Evolutionary conservation across 2,797 vertebrate genomes (phyloP), one percentile per base, ranked within the genome.

Genomic region (Malacoraja senta): DNA sequence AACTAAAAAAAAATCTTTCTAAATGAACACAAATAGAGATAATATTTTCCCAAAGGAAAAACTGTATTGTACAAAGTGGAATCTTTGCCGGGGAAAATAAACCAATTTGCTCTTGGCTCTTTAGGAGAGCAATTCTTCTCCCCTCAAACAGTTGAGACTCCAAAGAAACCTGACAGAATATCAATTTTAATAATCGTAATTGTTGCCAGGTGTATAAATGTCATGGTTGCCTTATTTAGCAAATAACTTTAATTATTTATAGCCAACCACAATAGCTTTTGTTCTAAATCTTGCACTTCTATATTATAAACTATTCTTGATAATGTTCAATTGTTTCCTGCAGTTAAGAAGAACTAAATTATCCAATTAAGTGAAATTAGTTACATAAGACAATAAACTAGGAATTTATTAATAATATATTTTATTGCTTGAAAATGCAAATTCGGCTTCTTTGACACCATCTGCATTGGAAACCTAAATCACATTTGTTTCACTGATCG

Each of bases 111-210:
- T 88, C n/a, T 68, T 10, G 84, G 63, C 84, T 88, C 53, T 2
- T 53, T 84, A 7, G 53, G 81, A 53, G 58, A 84, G 81, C 26
- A 61, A 24, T 53, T 84, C n/a, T 35, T 21, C 63, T 88, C 84
- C 65, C 84, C n/a, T 10, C 61, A 88, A 63, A 35, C 63, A 88
- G 84, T 35, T 88, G 84, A 9, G 84, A 88, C 61, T 68, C 84
- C 9, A 88, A 74, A 88, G 15, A 88, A 68, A 68, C 32, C 15
- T 61, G 58, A 84, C 10, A 12, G 44, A 19, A 65, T 86, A 61
- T 35, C 63, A 88, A 65, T 35, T 68, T 21, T 88, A 88, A 68
- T 88, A 68, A 88, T 68, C 63, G 17, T 68, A 88, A 88, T 88
- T 88, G 61, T 88, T 88, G 15, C n/a, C n/a, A n/a, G 65, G n/a